Conservation (phyloP, 2,113 vertebrate species). For the Chrysemys picta region DNA sequence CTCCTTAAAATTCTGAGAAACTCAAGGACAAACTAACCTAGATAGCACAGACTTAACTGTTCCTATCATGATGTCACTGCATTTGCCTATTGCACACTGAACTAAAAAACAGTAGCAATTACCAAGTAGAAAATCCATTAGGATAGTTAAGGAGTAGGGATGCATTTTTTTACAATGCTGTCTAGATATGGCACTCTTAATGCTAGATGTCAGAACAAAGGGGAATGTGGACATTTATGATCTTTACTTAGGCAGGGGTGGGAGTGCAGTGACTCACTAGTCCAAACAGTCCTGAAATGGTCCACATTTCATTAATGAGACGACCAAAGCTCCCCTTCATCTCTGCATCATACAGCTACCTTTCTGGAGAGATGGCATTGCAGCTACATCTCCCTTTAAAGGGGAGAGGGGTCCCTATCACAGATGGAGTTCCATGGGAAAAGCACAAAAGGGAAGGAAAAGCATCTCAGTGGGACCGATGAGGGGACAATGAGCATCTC, state of each 20-base stretch:
- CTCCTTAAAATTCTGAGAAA: conserved; percentile 7
- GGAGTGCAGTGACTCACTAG: not conserved
- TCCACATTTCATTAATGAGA: not conserved
- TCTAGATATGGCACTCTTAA: not conserved
- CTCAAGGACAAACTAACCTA: not conserved
- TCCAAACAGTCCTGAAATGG: not conserved
- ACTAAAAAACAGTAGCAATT: not conserved
- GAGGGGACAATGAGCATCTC: not conserved
- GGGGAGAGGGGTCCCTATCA: not conserved
- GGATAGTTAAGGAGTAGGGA: not conserved
- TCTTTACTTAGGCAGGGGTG: not conserved
- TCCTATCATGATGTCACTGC: not conserved
- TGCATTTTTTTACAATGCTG: not conserved
- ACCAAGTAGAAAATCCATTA: not conserved
- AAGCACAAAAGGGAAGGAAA: not conserved
- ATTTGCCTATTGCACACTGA: not conserved
- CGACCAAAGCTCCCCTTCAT: not conserved
- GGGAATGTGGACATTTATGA: not conserved
- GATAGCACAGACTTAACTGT: not conserved
- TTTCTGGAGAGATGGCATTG: not conserved
- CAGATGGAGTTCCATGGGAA: not conserved
- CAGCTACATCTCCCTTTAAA: not conserved
- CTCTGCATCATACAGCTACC: not conserved
- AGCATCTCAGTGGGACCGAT: not conserved
- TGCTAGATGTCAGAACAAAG: not conserved